Percentiles rank a stretch among this genome's conserved stretches.
Evolutionary conservation across 30 jellyfish, hydroid and myxozoan species (phyloP).

Genomic region (Cassiopea andromeda): DNA sequence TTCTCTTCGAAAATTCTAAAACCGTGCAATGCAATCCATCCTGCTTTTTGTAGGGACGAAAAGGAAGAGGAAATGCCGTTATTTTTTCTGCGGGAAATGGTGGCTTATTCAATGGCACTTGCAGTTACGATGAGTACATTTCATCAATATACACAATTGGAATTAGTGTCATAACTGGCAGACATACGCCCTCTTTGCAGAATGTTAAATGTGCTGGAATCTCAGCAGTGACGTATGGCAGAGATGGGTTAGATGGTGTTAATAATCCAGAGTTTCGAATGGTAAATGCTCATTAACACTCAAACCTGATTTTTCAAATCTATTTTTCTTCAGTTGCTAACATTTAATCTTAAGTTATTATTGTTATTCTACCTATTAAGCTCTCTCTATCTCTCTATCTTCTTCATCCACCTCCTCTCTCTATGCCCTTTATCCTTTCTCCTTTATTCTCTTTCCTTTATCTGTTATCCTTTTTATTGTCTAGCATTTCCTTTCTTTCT

Average conservation of each 20-base stretch:
- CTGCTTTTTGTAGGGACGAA: constrained; percentile 44
- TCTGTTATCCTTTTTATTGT: too few relatives aligned
- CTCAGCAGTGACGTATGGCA: constrained; percentile 54
- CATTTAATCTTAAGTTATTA: too few relatives aligned
- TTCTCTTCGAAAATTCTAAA: not conserved
- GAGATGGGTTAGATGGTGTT: constrained; percentile 54
- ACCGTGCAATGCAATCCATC: not conserved
- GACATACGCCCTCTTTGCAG: constrained; percentile 16
- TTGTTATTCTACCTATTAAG: too few relatives aligned
- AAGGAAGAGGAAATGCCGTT: constrained; percentile 52
- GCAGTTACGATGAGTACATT: constrained; percentile 57
- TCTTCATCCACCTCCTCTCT: too few relatives aligned
- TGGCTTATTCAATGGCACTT: constrained; percentile 46
- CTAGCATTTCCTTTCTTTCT: too few relatives aligned
- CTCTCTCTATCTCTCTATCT: too few relatives aligned
- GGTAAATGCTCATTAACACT: constrained; percentile 41
- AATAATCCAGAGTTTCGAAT: constrained; percentile 8
- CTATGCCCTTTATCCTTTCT: not conserved
- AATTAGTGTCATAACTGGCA: constrained; percentile 49
- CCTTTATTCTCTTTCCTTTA: too few relatives aligned
- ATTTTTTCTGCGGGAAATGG: constrained; percentile 72
- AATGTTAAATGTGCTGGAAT: constrained; percentile 55
- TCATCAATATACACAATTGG: constrained; percentile 45
- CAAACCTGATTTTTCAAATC: too few relatives aligned
- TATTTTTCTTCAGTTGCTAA: too few relatives aligned